Evolutionary conservation across 2,888 invertebrate species (phyloP).

Genomic region (Eupithecia inturbata): DNA sequence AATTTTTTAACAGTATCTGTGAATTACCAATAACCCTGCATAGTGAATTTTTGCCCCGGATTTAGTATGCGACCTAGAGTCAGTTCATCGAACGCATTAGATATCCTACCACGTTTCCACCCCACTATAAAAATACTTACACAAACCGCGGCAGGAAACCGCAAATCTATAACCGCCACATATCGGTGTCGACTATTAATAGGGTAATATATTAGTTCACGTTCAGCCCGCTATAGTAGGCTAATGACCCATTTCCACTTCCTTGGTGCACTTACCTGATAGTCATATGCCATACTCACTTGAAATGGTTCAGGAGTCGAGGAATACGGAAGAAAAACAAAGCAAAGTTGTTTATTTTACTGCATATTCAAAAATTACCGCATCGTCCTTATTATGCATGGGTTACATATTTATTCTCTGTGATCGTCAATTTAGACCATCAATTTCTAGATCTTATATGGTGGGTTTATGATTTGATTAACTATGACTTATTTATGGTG

Average conservation of each 20-base stretch:
- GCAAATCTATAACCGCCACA: slow-evolving; percentile 27
- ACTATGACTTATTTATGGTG: too few relatives aligned
- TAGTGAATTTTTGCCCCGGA: background rate
- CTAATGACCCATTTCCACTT: slow-evolving; percentile 41
- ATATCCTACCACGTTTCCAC: background rate
- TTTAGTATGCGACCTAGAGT: background rate
- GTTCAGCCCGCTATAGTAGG: slow-evolving; percentile 15
- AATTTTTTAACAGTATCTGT: too few relatives aligned
- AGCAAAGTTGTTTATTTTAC: background rate
- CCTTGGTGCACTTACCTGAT: slow-evolving; percentile 32
- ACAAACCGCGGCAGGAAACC: slow-evolving; percentile 32
- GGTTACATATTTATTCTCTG: background rate
- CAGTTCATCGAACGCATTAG: background rate
- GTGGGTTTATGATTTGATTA: too few relatives aligned
- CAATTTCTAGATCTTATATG: too few relatives aligned
- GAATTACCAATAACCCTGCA: too few relatives aligned
- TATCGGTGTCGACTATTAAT: slow-evolving; percentile 21
- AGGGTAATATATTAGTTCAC: slow-evolving; percentile 27
- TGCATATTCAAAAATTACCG: background rate
- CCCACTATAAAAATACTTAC: slow-evolving; percentile 22
- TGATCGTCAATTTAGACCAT: too few relatives aligned
- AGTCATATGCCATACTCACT: slow-evolving; percentile 24
- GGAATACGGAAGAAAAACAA: background rate
- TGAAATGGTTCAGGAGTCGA: slow-evolving; percentile 25
- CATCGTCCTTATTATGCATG: background rate